These are phyloP conservation scores for Yponomeuta evonymella DNA, from an alignment of 2,888 invertebrate genomes.

Conservation along the genomic window DNA sequence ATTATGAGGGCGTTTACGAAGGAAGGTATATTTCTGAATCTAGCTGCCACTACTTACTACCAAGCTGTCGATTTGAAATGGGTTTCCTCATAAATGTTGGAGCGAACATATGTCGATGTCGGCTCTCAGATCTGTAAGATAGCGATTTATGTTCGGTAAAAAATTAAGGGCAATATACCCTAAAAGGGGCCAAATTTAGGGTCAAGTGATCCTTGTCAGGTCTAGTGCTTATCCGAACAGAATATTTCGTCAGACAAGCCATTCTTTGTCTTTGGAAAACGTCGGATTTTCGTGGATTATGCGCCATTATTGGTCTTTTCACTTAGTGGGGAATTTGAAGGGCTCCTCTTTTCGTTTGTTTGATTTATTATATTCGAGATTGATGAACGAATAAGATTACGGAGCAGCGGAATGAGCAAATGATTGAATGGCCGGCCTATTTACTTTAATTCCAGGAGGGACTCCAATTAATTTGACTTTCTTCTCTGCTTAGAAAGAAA, in stretches of 20 bases:
- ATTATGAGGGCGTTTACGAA: too few relatives aligned
- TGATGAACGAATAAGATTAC: neutral
- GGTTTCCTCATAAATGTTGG: neutral
- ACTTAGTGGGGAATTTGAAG: neutral
- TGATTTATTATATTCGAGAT: neutral
- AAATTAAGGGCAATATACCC: neutral
- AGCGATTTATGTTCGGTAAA: neutral
- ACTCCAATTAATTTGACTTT: neutral
- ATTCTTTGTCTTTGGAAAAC: neutral
- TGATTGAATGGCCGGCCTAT: neutral
- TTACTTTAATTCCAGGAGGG: neutral
- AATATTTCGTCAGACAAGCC: neutral
- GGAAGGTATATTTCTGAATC: too few relatives aligned
- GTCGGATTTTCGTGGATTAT: neutral
- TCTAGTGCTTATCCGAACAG: constrained; percentile 2
- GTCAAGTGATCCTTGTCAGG: constrained; percentile 6
- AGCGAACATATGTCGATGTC: neutral
- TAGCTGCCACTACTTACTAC: too few relatives aligned
- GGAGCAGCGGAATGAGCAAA: neutral
- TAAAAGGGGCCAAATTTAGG: neutral
- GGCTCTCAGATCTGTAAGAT: neutral
- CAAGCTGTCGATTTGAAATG: neutral
- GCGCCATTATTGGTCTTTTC: neutral
- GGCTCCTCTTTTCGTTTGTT: neutral
- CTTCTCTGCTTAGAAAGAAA: neutral